These are phyloP conservation scores for Amiota minor DNA, from an alignment of 2,888 invertebrate species.

Conservation along the genomic window DNA sequence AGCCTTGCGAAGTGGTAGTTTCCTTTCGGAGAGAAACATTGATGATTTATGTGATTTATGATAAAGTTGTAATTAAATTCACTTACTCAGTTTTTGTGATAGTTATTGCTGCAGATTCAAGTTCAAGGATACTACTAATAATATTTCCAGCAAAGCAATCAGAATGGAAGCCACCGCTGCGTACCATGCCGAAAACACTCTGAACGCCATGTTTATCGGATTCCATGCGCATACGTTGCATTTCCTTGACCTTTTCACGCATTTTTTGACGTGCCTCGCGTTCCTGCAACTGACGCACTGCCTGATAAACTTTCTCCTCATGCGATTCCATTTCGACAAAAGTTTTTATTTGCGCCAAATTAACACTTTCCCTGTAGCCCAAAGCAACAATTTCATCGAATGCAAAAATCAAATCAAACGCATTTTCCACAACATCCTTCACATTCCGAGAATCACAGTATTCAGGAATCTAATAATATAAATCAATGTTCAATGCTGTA, in stretches of 20 bases:
- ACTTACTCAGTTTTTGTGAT: conserved; percentile 65
- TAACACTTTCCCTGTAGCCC: conserved; percentile 98
- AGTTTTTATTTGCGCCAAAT: conserved; percentile 94
- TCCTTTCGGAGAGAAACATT: conserved; percentile 42
- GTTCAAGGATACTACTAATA: conserved; percentile 60
- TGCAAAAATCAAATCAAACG: conserved; percentile 97
- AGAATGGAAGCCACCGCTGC: conserved; percentile 66
- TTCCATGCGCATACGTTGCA: conserved; percentile 91
- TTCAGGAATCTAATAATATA: conserved; percentile 87
- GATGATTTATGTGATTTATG: not conserved
- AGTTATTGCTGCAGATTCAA: conserved; percentile 65
- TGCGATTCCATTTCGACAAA: conserved; percentile 99
- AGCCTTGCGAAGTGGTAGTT: conserved; percentile 78
- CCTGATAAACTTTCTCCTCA: conserved; percentile 96
- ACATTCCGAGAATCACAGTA: conserved; percentile 97
- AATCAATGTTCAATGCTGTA: too few species aligned
- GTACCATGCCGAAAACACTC: conserved; percentile 54
- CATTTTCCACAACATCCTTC: conserved; percentile 94
- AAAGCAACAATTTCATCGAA: conserved; percentile 99
- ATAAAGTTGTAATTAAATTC: not conserved
- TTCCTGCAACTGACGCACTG: conserved; percentile 96
- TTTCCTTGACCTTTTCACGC: conserved; percentile 97
- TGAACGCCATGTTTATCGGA: conserved; percentile 84
- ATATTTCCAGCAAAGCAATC: conserved; percentile 72
- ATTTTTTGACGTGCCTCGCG: conserved; percentile 98